A percentile compares a stretch with the other conserved stretches of the same genome.
Evolutionary conservation across 35 echinoderm and acorn worm genomes (phyloP).

Genomic region (Lytechinus pictus): DNA sequence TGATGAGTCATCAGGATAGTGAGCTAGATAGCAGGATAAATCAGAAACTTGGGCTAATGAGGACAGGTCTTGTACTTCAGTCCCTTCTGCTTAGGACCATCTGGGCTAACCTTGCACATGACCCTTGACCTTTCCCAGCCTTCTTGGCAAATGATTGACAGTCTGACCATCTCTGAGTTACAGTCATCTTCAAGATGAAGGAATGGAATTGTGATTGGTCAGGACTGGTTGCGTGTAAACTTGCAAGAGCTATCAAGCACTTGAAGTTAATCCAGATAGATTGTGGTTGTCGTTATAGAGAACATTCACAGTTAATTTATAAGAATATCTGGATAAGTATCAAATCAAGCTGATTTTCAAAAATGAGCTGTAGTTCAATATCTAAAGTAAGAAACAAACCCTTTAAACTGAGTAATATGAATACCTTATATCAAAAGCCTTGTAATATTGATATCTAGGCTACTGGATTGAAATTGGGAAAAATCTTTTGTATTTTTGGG

Average conservation of each 20-base stretch:
- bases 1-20: no score
- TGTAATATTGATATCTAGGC: background rate
- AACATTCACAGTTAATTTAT: background rate
- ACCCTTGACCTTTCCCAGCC: background rate
- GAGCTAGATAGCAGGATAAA: no score
- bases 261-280: background rate
- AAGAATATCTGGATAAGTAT: background rate
- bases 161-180: background rate
- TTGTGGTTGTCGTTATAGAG: background rate
- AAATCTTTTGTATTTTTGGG: background rate
- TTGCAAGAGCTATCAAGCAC: background rate
- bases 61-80: background rate
- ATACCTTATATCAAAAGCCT: background rate
- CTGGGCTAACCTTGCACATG: background rate
- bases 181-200: background rate
- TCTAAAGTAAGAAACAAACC: background rate
- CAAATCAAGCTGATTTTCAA: background rate
- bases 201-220: background rate
- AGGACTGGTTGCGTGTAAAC: slow-evolving; percentile 8
- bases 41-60: no score
- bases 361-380: background rate
- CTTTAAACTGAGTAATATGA: background rate
- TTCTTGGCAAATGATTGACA: background rate
- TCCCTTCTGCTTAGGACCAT: background rate
- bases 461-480: background rate